Base-by-base conservation (phyloP, 2,113 vertebrate genomes). In the Lota lota region DNA sequence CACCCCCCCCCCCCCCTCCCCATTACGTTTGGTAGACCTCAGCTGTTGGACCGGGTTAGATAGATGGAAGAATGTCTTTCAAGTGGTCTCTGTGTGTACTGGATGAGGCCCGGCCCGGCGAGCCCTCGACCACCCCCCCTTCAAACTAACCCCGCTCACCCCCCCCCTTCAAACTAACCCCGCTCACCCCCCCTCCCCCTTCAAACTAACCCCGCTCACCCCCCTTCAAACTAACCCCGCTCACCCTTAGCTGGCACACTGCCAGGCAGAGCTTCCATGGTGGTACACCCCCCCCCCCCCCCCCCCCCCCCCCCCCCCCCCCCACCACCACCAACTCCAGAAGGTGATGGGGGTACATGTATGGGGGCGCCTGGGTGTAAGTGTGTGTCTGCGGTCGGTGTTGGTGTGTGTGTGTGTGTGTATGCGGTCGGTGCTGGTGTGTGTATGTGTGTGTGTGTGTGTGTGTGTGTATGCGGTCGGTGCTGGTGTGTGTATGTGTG, bases 1-100 rank as follows among this genome's bases (percentile, higher is more conserved):
- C 60, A 63, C 75, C 63, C 63, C 73, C 51, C 70, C 62, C 54
- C 56, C 28, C 74, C 76, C 65, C 63, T 58, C 68, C 67, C 70
- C 63, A 61, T 14, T 0, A 54, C 70, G 70, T 70, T 72, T 75
- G 78, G 71, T 77, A 78, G 81, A 82, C 85, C 80, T 91, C 84
- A 89, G 89, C 84, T 88, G 83, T 87, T 86, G 71, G 7, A 66
- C 73, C 77, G 79, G 73, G 81, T 88, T 90, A 87, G 88, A 85
- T 75, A 76, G 83, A 79, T 74, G 75, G 73, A 80, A 84, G 85
- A 90, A 91, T 92, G 85, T 82, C 78, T 89, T 89, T 91, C 80
- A 91, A 90, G 90, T 90, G 87, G 81, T 89, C 76, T 79, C 70
- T 70, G 82, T 50, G 67, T 77, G 20, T 36, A 78, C 17, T 77